A percentile compares a stretch with the other conserved stretches of the same genome.
These are phyloP conservation scores for Ptilonorhynchus violaceus DNA, from an alignment of 2,113 vertebrate species.

Conservation along the genomic window DNA sequence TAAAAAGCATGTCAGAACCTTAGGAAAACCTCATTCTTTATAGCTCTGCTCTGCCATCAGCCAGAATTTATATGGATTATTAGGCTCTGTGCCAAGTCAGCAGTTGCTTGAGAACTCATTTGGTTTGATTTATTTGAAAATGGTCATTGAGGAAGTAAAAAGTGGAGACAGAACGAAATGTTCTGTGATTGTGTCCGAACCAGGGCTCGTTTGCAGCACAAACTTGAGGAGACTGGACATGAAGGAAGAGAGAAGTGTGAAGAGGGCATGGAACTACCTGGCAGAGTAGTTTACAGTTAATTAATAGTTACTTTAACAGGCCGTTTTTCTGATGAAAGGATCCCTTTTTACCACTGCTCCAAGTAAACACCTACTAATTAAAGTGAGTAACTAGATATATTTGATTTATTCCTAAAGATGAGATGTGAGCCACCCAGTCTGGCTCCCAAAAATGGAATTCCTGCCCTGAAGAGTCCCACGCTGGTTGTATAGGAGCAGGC, in stretches of 20 bases:
- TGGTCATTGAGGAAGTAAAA: neutral
- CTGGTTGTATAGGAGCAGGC: neutral
- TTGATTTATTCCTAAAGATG: neutral
- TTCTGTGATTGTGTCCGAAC: neutral
- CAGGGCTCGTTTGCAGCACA: neutral
- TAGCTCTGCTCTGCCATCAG: neutral
- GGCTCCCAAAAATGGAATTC: neutral
- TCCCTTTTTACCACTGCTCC: neutral
- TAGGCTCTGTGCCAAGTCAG: neutral
- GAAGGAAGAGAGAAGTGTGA: neutral
- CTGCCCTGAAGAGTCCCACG: no score
- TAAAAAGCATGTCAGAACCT: neutral
- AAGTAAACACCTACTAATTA: neutral
- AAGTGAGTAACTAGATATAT: accelerated
- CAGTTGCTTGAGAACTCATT: neutral
- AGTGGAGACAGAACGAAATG: neutral
- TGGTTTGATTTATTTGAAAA: neutral
- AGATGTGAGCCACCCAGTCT: neutral
- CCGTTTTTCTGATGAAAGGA: neutral
- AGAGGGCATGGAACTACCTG: neutral
- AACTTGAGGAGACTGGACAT: neutral
- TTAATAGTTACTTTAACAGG: neutral
- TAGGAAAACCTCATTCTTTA: neutral
- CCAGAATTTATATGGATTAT: neutral
- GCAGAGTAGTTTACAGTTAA: neutral